Evolutionary conservation across 2,113 vertebrate genomes (phyloP).

Genomic region (Ptilorrhoa leucosticta): DNA sequence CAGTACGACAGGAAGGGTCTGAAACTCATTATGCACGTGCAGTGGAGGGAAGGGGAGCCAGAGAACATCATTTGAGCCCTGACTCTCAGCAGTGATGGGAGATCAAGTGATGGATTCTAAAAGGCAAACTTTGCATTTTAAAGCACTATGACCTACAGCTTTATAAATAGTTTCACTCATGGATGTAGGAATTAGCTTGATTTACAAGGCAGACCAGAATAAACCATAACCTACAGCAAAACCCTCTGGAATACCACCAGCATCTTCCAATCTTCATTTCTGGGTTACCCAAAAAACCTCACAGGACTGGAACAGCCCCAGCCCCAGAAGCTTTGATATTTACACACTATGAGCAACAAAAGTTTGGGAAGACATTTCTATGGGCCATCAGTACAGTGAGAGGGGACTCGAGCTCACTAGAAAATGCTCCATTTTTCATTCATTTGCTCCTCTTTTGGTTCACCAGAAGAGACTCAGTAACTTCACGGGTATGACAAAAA

Average conservation of each 20-base stretch:
- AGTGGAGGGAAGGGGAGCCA: neutral
- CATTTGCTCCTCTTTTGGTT: neutral
- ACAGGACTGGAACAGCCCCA: neutral
- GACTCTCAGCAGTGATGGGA: neutral
- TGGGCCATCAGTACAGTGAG: neutral
- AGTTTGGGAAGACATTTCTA: neutral
- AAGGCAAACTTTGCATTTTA: neutral
- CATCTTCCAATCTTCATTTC: neutral
- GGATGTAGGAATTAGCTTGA: neutral
- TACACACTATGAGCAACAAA: neutral
- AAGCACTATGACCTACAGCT: neutral
- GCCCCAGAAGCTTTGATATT: neutral
- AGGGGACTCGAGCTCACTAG: fast-evolving
- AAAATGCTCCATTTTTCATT: neutral
- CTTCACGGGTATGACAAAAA: neutral
- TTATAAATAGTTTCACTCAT: neutral
- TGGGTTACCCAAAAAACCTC: neutral
- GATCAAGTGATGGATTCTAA: neutral
- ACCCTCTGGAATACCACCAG: neutral
- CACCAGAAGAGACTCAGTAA: neutral
- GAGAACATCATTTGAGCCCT: neutral
- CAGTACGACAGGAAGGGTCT: neutral
- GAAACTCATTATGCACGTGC: neutral
- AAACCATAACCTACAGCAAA: neutral
- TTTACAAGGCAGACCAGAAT: neutral